A percentile compares a stretch with the other conserved stretches of the same genome.
phyloP scores from a whole-genome alignment of 2,113 vertebrate genomes.

The Abramis brama region DNA sequence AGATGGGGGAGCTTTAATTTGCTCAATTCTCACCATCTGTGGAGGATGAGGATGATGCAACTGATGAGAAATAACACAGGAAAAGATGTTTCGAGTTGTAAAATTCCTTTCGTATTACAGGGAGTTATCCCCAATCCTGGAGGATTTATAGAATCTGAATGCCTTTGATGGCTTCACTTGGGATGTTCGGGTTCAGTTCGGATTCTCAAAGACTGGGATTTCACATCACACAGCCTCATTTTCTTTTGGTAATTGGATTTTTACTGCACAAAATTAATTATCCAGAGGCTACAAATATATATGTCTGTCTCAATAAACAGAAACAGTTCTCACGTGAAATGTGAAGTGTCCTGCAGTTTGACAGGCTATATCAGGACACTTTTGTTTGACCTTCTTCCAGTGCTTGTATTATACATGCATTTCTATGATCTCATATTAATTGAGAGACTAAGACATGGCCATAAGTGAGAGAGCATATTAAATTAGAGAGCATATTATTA shows the following conservation, averaged over 20 bases:
- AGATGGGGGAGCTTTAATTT: conserved; percentile 32
- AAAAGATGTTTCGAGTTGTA: conserved; percentile 17
- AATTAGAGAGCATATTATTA: not conserved
- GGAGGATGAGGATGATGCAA: conserved; percentile 58
- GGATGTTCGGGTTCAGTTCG: conserved; percentile 59
- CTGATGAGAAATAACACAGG: conserved; percentile 50
- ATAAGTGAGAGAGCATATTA: conserved; percentile 6
- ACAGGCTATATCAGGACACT: not conserved
- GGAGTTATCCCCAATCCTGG: conserved; percentile 42
- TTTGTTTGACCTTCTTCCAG: not conserved
- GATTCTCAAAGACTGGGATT: conserved; percentile 73
- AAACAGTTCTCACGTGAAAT: not conserved
- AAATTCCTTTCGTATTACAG: conserved; percentile 39
- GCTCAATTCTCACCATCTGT: conserved; percentile 8
- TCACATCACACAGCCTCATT: conserved; percentile 70
- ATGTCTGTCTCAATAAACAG: conserved; percentile 35
- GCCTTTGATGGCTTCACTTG: conserved; percentile 62
- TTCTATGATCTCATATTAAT: conserved; percentile 19
- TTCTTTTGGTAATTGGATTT: conserved; percentile 60
- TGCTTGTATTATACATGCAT: not conserved
- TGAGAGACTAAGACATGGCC: not conserved
- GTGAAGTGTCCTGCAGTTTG: not conserved
- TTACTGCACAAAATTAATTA: not conserved
- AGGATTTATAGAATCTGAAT: conserved; percentile 60
- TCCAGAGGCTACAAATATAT: conserved; percentile 14